These are phyloP conservation scores for Ahaetulla prasina DNA, from an alignment of 2,113 vertebrate genomes.

Conservation along the genomic window DNA sequence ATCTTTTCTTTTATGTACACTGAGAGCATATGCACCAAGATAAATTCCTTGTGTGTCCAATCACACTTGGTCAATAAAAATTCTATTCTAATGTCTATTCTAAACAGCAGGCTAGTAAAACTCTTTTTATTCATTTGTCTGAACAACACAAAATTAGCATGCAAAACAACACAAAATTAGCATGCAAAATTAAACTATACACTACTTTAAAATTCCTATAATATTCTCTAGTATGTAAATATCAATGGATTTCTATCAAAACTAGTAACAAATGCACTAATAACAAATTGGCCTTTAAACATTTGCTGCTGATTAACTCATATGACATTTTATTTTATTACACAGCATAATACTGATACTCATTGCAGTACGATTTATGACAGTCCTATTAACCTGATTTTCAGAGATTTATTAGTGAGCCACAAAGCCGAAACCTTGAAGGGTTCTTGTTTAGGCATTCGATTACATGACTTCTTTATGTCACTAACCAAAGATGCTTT, in stretches of 20 bases:
- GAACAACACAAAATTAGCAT: neutral
- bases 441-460: neutral
- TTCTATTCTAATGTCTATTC: too few species aligned
- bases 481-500: neutral
- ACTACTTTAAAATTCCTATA: neutral
- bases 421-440: neutral
- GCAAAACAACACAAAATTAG: neutral
- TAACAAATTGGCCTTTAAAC: neutral
- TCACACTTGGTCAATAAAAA: too few species aligned
- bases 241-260: neutral
- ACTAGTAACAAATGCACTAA: neutral
- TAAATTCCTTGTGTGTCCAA: too few species aligned
- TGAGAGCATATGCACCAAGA: too few species aligned
- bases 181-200: neutral
- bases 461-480: neutral
- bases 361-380: neutral
- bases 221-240: neutral
- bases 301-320: neutral
- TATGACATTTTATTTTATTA: neutral
- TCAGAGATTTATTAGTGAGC: neutral
- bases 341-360: neutral
- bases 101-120: too few species aligned
- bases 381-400: neutral
- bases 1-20: too few species aligned
- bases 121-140: neutral